A percentile compares a stretch with the other conserved stretches of the same genome.
These are phyloP conservation scores for Xiphorhynchus erythropygius DNA, from an alignment of 2,797 vertebrate genomes.

Conservation along the genomic window DNA sequence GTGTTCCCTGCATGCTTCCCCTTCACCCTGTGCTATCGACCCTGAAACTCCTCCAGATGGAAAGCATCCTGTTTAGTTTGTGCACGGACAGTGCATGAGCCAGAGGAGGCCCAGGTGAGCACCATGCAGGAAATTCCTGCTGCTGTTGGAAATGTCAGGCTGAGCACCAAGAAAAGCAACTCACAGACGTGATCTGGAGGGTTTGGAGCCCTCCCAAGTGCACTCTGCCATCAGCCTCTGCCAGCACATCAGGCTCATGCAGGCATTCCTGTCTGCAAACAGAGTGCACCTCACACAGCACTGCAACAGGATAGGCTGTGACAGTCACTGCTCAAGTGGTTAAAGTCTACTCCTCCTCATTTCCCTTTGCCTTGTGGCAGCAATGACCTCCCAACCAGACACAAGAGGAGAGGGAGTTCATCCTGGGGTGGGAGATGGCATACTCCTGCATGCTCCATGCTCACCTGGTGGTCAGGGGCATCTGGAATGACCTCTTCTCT, in stretches of 20 bases:
- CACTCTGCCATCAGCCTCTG: not conserved
- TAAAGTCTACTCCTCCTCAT: not conserved
- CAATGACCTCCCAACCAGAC: not conserved
- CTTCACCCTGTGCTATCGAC: not conserved
- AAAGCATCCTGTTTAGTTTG: accelerated
- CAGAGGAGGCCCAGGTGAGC: not conserved
- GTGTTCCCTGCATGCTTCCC: not conserved
- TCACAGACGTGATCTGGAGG: not conserved
- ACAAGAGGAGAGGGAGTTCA: not conserved
- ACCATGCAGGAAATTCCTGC: accelerated
- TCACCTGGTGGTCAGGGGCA: accelerated
- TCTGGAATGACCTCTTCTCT: not conserved
- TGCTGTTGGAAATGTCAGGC: not conserved
- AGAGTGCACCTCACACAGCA: not conserved
- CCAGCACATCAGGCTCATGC: not conserved
- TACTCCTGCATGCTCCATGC: not conserved
- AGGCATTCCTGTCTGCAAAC: accelerated
- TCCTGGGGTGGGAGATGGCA: not conserved
- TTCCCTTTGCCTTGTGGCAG: not conserved
- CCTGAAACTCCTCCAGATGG: not conserved
- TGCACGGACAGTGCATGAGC: not conserved
- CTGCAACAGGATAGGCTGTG: not conserved
- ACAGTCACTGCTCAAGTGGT: not conserved
- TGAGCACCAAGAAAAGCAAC: not conserved
- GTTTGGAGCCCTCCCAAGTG: not conserved